These are phyloP conservation scores for Polydrusus tereticollis DNA, from an alignment of 2,888 invertebrate genomes.

Conservation along the genomic window DNA sequence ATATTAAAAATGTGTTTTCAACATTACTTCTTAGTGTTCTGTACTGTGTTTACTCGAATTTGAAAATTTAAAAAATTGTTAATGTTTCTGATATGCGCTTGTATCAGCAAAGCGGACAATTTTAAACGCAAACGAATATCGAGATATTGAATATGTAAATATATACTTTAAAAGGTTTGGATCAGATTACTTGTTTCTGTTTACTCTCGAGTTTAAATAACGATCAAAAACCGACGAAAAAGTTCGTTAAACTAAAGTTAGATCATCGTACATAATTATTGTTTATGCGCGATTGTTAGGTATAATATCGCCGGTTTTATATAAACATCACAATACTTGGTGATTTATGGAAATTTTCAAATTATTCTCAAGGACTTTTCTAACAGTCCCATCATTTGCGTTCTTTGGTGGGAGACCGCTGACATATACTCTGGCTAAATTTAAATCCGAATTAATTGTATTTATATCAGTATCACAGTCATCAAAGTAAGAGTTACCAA, in stretches of 20 bases:
- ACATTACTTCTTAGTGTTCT: no score
- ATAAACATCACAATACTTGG: slow-evolving; percentile 6
- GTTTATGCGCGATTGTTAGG: no score
- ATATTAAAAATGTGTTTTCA: no score
- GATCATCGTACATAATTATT: background rate
- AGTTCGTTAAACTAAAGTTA: slow-evolving; percentile 20
- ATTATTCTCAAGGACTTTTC: slow-evolving; percentile 2
- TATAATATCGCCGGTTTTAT: background rate
- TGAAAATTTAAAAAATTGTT: no score
- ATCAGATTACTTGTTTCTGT: slow-evolving; percentile 23
- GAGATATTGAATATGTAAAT: slow-evolving; percentile 16
- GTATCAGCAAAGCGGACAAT: no score
- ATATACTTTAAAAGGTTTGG: slow-evolving; percentile 17
- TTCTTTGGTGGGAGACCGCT: no score
- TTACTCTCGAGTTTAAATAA: slow-evolving; percentile 32
- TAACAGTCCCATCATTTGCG: background rate
- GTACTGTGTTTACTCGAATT: no score
- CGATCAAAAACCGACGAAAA: slow-evolving; percentile 32
- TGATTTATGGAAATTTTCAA: slow-evolving; percentile 1
- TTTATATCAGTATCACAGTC: background rate
- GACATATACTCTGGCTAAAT: background rate
- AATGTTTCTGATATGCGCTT: no score
- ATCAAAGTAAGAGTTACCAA: background rate
- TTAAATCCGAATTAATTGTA: background rate
- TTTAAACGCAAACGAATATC: slow-evolving; percentile 22